These are phyloP conservation scores for Barnardius zonarius DNA, from an alignment of 2,113 vertebrate species.

Conservation along the genomic window DNA sequence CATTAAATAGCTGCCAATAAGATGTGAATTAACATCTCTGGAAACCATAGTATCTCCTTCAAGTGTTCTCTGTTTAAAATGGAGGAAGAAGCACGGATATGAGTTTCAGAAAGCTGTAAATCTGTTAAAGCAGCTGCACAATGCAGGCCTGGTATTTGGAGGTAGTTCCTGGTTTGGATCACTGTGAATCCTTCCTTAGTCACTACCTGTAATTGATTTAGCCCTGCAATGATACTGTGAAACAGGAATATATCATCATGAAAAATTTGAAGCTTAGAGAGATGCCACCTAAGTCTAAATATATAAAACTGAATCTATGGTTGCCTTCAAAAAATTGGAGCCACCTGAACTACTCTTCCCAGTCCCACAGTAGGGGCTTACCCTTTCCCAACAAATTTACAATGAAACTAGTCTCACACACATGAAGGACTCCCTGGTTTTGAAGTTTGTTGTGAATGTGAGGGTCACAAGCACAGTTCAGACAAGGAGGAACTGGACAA, in stretches of 20 bases:
- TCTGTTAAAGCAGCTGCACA: background rate
- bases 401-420: background rate
- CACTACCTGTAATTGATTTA: background rate
- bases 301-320: background rate
- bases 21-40: background rate
- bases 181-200: background rate
- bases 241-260: background rate
- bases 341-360: background rate
- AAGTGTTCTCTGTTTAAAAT: background rate
- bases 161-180: background rate
- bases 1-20: slow-evolving; percentile 20
- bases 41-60: background rate
- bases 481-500: background rate
- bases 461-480: background rate
- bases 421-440: background rate
- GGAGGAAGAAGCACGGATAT: background rate
- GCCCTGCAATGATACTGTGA: background rate
- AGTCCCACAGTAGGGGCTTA: background rate
- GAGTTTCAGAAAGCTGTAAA: background rate
- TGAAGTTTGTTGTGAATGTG: background rate
- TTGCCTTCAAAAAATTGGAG: background rate
- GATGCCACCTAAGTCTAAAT: background rate
- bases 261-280: background rate
- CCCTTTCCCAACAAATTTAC: background rate
- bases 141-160: background rate